phyloP scores from a whole-genome alignment of 2,888 invertebrate genomes.

The Zaprionus bogoriensis region DNA sequence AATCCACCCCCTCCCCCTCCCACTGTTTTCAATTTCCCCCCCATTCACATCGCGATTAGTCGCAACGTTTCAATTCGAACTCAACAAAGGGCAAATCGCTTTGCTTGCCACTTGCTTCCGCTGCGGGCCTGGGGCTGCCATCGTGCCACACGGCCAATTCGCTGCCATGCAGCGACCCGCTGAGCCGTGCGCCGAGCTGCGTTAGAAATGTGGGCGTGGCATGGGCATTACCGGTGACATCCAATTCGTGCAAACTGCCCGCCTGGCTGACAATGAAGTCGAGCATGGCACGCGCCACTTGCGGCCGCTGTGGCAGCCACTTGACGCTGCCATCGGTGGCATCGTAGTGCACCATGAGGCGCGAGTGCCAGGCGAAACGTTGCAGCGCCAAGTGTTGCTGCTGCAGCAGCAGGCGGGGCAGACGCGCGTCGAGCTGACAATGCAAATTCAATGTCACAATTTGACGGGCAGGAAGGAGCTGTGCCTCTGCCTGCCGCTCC shows the following conservation, averaged over 20 bases:
- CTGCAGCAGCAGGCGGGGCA: constrained; percentile 41
- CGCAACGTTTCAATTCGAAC: constrained; percentile 53
- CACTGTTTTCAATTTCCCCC: background rate
- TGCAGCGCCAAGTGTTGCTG: constrained; percentile 43
- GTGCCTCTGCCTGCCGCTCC: background rate
- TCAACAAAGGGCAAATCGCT: constrained; percentile 61
- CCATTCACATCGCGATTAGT: constrained; percentile 7
- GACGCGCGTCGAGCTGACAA: constrained; percentile 59
- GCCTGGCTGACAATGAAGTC: constrained; percentile 55
- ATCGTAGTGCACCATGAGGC: constrained; percentile 58
- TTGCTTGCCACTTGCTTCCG: constrained; percentile 1
- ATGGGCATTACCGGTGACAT: constrained; percentile 65
- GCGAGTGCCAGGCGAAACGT: constrained; percentile 62
- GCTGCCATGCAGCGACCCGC: too few species aligned
- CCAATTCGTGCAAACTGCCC: constrained; percentile 57
- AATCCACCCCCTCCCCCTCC: background rate
- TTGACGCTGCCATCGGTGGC: constrained; percentile 56
- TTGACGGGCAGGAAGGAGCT: constrained; percentile 21
- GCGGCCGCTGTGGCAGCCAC: constrained; percentile 65
- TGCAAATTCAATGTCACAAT: constrained; percentile 65
- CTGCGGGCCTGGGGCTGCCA: constrained; percentile 37
- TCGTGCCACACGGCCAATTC: constrained; percentile 49
- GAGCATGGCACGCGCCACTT: constrained; percentile 45
- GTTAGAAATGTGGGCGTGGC: constrained; percentile 62
- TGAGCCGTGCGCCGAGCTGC: constrained; percentile 27